These are phyloP conservation scores for Dreissena rostriformis DNA, from an alignment of 1,140 invertebrate species.

Conservation along the genomic window DNA sequence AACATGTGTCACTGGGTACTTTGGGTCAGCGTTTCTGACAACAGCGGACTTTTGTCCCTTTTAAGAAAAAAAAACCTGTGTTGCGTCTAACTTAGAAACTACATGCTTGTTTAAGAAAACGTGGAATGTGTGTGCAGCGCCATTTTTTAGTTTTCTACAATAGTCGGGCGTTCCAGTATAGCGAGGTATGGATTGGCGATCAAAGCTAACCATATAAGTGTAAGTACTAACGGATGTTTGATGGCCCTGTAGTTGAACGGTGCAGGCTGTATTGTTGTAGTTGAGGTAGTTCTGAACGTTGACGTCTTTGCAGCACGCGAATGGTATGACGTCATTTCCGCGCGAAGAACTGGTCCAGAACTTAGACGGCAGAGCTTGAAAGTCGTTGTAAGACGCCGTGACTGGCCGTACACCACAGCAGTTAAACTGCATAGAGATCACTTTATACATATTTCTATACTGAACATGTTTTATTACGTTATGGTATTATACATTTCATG, in stretches of 20 bases:
- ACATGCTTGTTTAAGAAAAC: no score
- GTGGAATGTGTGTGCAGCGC: no score
- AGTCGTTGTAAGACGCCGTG: not conserved
- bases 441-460: no score
- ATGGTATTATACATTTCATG: no score
- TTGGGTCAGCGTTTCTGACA: no score
- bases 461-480: no score
- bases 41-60: no score
- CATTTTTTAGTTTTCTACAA: no score
- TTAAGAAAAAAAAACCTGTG: no score
- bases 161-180: not conserved
- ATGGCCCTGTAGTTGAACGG: not conserved
- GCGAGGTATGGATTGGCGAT: not conserved
- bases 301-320: conserved; percentile 4
- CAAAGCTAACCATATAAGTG: not conserved
- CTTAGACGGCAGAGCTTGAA: conserved; percentile 2
- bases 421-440: not conserved
- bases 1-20: no score
- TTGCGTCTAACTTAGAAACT: no score
- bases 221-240: not conserved
- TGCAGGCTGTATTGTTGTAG: conserved; percentile 6
- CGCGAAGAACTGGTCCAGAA: not conserved
- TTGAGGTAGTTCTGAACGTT: not conserved
- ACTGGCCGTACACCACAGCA: conserved; percentile 14
- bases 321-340: conserved; percentile 5